Conservation (phyloP, 2,113 vertebrate genomes). For the Chamaea fasciata region DNA sequence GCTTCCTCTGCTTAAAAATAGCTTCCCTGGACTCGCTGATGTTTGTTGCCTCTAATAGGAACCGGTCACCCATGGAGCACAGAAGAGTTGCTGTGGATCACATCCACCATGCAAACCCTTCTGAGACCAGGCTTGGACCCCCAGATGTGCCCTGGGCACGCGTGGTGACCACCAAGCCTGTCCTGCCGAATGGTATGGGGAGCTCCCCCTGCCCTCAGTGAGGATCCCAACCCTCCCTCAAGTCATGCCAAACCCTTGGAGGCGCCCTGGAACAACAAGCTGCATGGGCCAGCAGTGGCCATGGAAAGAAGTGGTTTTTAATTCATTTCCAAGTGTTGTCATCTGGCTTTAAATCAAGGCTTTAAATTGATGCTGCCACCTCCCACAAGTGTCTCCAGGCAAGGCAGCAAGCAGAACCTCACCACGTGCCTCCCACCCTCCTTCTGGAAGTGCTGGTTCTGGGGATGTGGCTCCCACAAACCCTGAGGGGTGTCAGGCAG, state of each 20-base stretch:
- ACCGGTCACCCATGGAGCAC: conserved; percentile 39
- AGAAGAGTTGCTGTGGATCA: conserved; percentile 16
- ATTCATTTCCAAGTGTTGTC: conserved; percentile 52
- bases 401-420: neutral
- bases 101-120: neutral
- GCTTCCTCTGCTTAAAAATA: conserved; percentile 68
- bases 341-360: conserved; percentile 58
- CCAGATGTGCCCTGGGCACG: neutral
- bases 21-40: conserved; percentile 47
- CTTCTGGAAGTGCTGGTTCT: neutral
- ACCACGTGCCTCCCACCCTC: neutral
- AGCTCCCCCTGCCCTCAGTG: neutral
- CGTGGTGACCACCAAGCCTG: neutral
- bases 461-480: neutral
- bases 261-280: neutral
- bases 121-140: fast-evolving
- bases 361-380: conserved; percentile 13
- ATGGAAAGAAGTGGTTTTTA: conserved; percentile 46
- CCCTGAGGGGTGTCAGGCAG: neutral
- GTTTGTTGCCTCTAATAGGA: conserved; percentile 68
- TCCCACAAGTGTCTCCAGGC: conserved; percentile 39
- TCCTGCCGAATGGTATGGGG: neutral
- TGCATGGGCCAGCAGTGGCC: conserved; percentile 27
- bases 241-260: neutral
- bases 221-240: neutral